Conservation (phyloP, 2,113 vertebrate species). For the Heterotis niloticus region DNA sequence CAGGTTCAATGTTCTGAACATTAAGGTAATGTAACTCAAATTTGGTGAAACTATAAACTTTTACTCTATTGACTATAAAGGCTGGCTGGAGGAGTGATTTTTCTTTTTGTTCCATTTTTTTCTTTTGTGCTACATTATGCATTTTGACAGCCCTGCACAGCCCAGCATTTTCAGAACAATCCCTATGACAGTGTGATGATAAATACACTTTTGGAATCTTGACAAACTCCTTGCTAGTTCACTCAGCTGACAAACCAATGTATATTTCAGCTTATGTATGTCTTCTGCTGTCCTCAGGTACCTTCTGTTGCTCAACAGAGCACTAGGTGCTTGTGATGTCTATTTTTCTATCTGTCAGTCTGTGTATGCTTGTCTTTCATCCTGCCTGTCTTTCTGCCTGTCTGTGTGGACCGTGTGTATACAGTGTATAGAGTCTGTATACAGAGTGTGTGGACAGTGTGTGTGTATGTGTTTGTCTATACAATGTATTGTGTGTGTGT, state of each 20-base stretch:
- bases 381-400: conserved; percentile 22
- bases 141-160: neutral
- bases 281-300: neutral
- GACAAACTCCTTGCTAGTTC: neutral
- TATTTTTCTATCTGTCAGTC: conserved; percentile 11
- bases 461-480: too few species aligned
- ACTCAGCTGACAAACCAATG: neutral
- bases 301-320: neutral
- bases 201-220: conserved; percentile 7
- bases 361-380: too few species aligned
- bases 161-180: neutral
- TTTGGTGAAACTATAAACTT: too few species aligned
- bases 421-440: too few species aligned
- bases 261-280: neutral
- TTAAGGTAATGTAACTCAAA: too few species aligned
- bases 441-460: too few species aligned
- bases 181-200: neutral
- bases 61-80: neutral
- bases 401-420: too few species aligned
- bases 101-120: too few species aligned
- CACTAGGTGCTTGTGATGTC: too few species aligned
- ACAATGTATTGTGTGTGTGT: too few species aligned
- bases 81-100: neutral
- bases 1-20: too few species aligned
- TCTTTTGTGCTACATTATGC: neutral